Percentiles rank a stretch among this genome's conserved stretches.
Conservation (phyloP, 2,797 vertebrate genomes). For the Alauda arvensis region DNA sequence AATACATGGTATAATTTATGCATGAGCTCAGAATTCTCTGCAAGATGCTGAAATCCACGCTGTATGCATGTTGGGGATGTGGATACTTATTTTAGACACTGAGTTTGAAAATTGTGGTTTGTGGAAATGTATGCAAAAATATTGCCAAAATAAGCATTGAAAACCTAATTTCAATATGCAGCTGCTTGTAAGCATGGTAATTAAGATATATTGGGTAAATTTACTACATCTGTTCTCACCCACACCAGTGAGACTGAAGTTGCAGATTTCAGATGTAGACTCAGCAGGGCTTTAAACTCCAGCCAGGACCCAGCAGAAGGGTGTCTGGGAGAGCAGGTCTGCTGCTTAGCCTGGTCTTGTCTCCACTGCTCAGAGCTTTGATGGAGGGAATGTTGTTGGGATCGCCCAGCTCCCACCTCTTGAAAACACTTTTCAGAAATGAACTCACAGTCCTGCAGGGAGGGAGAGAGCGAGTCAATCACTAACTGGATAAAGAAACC, state of each 20-base stretch:
- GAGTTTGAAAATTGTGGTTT: conserved; percentile 38
- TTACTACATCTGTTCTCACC: conserved; percentile 27
- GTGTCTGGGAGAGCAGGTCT: not conserved
- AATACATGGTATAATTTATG: not conserved
- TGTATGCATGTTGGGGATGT: not conserved
- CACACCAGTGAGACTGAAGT: not conserved
- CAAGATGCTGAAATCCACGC: conserved; percentile 42
- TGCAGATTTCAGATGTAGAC: conserved; percentile 6
- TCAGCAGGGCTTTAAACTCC: conserved; percentile 17
- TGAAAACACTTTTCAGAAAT: not conserved
- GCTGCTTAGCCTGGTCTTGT: not conserved
- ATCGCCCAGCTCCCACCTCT: not conserved
- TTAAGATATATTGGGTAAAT: conserved; percentile 38
- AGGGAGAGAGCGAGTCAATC: not conserved
- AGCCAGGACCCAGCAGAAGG: conserved; percentile 6
- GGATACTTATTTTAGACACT: conserved; percentile 24
- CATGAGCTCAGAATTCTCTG: conserved; percentile 3
- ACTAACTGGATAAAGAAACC: not conserved
- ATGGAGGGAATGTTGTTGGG: not conserved
- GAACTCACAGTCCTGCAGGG: not conserved
- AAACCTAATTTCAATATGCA: conserved; percentile 38
- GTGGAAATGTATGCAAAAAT: conserved; percentile 48
- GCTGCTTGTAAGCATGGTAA: conserved; percentile 45
- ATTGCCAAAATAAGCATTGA: conserved; percentile 56
- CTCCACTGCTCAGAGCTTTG: not conserved